phyloP scores from a whole-genome alignment of 2,113 vertebrate species.

The Gymnogyps californianus region DNA sequence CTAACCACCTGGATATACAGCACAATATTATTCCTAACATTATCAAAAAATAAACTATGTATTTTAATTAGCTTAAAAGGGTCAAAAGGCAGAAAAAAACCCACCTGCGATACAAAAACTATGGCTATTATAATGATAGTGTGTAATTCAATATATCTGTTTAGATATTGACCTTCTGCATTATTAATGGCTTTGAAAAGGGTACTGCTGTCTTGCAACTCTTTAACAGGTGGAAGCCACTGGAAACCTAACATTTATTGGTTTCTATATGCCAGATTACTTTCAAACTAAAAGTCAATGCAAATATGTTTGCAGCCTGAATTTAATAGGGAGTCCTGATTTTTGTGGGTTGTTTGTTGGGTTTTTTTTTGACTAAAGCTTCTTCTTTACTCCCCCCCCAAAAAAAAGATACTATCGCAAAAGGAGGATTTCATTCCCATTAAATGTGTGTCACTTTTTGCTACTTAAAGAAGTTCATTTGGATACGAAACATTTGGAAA shows the following conservation, averaged over 20 bases:
- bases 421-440: background rate
- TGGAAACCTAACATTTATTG: constrained; percentile 50
- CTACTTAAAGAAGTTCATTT: background rate
- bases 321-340: background rate
- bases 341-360: background rate
- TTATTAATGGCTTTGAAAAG: constrained; percentile 57
- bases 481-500: background rate
- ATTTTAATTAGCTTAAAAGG: constrained; percentile 29
- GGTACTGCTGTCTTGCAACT: constrained; percentile 25
- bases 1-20: background rate
- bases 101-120: constrained; percentile 2
- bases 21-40: background rate
- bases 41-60: background rate
- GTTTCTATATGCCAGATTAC: background rate
- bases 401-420: background rate
- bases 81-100: background rate
- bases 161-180: constrained; percentile 48
- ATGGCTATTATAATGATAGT: background rate
- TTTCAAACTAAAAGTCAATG: constrained; percentile 30
- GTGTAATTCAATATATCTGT: constrained; percentile 47
- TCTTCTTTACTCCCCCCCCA: background rate
- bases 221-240: constrained; percentile 30
- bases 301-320: background rate
- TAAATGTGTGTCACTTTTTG: background rate
- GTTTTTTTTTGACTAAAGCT: background rate